phyloP scores from a whole-genome alignment of 53 echinoderm and acorn worm genomes.

The Hippasteria phrygiana region DNA sequence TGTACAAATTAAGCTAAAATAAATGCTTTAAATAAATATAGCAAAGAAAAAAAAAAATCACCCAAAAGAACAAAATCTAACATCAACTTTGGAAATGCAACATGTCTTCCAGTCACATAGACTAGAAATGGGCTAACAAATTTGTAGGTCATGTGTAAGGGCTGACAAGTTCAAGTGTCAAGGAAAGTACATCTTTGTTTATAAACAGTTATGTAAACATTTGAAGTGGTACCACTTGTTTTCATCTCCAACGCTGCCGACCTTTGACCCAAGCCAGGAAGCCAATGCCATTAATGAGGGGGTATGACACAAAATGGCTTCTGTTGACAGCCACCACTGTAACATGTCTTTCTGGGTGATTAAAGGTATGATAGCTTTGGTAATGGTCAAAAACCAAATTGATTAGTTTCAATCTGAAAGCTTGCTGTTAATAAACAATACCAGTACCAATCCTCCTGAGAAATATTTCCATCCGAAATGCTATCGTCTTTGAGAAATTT shows the following conservation, averaged over 20 bases:
- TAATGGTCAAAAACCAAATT: too few relatives aligned
- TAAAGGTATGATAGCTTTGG: too few relatives aligned
- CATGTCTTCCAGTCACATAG: background rate
- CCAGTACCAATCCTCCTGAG: too few relatives aligned
- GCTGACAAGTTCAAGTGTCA: conserved; percentile 18
- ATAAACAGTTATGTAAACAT: conserved; percentile 55
- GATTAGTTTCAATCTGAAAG: too few relatives aligned
- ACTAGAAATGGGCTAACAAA: background rate
- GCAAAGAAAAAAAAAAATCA: too few relatives aligned
- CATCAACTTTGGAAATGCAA: too few relatives aligned
- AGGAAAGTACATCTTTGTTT: conserved; percentile 47
- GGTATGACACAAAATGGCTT: background rate
- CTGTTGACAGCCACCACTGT: conserved; percentile 8
- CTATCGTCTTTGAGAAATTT: too few relatives aligned
- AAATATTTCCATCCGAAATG: too few relatives aligned
- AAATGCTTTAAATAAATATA: too few relatives aligned
- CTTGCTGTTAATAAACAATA: too few relatives aligned
- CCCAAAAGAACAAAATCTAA: too few relatives aligned
- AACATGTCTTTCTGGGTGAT: background rate
- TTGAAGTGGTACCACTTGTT: conserved; percentile 28
- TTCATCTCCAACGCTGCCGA: background rate
- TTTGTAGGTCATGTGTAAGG: background rate
- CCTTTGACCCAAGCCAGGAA: conserved; percentile 35
- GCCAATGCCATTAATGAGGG: conserved; percentile 12
- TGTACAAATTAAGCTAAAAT: too few relatives aligned